Conservation (phyloP, 2,888 invertebrate species). For the Philereme vetulata region DNA sequence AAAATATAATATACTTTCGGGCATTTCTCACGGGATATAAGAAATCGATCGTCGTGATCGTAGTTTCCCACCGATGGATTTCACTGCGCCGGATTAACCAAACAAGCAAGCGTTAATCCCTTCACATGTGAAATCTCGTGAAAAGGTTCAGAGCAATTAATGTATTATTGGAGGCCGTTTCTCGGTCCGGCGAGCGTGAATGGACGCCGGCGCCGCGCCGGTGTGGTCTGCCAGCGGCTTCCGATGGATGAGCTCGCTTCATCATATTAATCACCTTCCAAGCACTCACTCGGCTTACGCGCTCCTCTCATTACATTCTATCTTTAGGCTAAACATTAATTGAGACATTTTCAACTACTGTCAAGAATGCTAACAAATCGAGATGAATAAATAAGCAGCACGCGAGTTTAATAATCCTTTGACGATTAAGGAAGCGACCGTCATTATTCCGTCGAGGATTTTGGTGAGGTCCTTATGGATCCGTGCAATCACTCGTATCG, state of each 20-base stretch:
- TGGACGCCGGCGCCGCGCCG: slow-evolving; percentile 44
- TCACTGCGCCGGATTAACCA: slow-evolving; percentile 67
- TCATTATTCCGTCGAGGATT: slow-evolving; percentile 62
- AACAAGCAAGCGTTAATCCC: slow-evolving; percentile 72
- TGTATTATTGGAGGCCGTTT: slow-evolving; percentile 58
- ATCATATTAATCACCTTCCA: slow-evolving; percentile 77
- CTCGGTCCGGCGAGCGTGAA: slow-evolving; percentile 48
- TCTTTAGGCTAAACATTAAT: slow-evolving; percentile 82
- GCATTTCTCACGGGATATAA: slow-evolving; percentile 45
- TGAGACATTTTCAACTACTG: slow-evolving; percentile 78
- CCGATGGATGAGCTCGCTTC: slow-evolving; percentile 70
- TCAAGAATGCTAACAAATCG: slow-evolving; percentile 66
- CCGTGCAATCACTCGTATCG: slow-evolving; percentile 70
- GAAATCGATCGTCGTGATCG: slow-evolving; percentile 48
- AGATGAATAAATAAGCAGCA: slow-evolving; percentile 60
- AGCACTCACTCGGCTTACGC: slow-evolving; percentile 80
- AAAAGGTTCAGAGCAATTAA: slow-evolving; percentile 68
- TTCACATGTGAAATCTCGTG: slow-evolving; percentile 71
- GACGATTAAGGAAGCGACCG: slow-evolving; percentile 57
- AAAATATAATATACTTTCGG: slow-evolving; percentile 33
- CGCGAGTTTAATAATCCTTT: slow-evolving; percentile 50
- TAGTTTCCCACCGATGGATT: slow-evolving; percentile 60
- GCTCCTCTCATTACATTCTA: slow-evolving; percentile 75
- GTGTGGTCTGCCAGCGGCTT: slow-evolving; percentile 63
- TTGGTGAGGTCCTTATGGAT: slow-evolving; percentile 67